Evolutionary conservation across 2,113 vertebrate species (phyloP).

Genomic region (Dipodomys ordii): DNA sequence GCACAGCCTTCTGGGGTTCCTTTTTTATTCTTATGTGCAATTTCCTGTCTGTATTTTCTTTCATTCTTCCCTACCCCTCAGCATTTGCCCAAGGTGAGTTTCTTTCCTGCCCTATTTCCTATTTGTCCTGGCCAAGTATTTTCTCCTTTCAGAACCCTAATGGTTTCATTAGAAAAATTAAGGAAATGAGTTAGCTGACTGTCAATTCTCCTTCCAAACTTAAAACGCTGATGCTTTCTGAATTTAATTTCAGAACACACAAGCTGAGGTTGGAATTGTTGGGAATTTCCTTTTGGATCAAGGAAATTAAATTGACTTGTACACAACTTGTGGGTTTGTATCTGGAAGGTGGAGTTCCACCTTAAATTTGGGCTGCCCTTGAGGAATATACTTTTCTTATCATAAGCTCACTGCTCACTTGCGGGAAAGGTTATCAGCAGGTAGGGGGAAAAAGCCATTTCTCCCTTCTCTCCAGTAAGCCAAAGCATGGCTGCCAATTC

Average conservation of each 20-base stretch:
- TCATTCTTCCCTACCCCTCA: not conserved
- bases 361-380: not conserved
- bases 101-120: not conserved
- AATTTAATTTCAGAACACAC: constrained; percentile 60
- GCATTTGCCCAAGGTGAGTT: not conserved
- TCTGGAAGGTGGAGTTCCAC: not conserved
- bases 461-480: constrained; percentile 49
- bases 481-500: constrained; percentile 49
- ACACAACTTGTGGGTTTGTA: not conserved
- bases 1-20: not conserved
- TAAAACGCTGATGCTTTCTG: constrained; percentile 54
- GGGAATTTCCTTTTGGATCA: constrained; percentile 30
- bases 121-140: not conserved
- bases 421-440: constrained; percentile 5
- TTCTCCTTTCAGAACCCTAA: not conserved
- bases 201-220: constrained; percentile 42
- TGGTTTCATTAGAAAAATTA: constrained; percentile 66
- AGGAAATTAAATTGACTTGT: not conserved
- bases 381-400: not conserved
- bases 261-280: constrained; percentile 11
- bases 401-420: not conserved
- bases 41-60: not conserved
- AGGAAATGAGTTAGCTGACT: constrained; percentile 43
- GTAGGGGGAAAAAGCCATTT: constrained; percentile 7
- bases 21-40: not conserved